A percentile compares a stretch with the other conserved stretches of the same genome.
Evolutionary conservation across 2,797 vertebrate species (phyloP).

Genomic region (Enteromius trimaculatus): DNA sequence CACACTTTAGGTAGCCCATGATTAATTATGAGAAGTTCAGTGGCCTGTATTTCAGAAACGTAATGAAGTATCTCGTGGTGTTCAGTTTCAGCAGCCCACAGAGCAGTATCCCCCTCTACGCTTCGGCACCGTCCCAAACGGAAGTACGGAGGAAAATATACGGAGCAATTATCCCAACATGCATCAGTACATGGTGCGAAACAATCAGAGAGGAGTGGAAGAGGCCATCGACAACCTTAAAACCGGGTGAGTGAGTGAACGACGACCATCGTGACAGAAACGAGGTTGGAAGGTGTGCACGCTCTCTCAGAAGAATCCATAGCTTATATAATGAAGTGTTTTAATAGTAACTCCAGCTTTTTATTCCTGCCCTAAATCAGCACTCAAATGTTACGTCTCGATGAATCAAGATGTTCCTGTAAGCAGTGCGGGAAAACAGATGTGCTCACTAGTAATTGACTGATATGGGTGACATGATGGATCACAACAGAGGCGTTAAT

Average conservation of each 20-base stretch:
- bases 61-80: constrained; percentile 38
- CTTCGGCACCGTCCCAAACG: constrained; percentile 92
- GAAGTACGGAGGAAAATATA: constrained; percentile 94
- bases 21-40: constrained; percentile 16
- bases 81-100: constrained; percentile 89
- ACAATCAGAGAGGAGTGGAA: constrained; percentile 92
- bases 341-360: not conserved
- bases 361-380: constrained; percentile 31
- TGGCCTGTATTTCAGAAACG: constrained; percentile 21
- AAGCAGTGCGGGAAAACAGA: constrained; percentile 44
- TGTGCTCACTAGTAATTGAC: constrained; percentile 43
- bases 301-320: not conserved
- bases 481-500: constrained; percentile 49
- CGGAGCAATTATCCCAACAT: constrained; percentile 93
- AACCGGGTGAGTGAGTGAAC: constrained; percentile 80
- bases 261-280: not conserved
- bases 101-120: constrained; percentile 91
- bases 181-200: constrained; percentile 92
- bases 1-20: not conserved
- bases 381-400: constrained; percentile 18
- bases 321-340: not conserved
- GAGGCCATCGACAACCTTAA: constrained; percentile 94
- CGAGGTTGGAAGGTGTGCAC: not conserved
- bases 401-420: constrained; percentile 43
- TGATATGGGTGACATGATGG: constrained; percentile 47